These are phyloP conservation scores for Pyrrhosoma nymphula DNA, from an alignment of 2,888 invertebrate species.

Conservation along the genomic window DNA sequence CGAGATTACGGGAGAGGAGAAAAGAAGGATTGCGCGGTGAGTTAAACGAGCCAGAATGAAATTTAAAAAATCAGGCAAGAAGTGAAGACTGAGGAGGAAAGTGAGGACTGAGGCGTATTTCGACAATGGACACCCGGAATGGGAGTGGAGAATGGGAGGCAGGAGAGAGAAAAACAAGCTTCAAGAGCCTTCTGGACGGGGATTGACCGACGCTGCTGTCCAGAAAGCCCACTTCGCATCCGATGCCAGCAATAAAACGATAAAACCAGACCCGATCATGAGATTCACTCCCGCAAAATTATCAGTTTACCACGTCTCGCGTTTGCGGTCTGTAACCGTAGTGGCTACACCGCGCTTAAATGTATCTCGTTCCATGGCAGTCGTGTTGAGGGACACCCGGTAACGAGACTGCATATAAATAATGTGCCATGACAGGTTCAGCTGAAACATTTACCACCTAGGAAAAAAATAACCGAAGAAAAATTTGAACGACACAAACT, in stretches of 20 bases:
- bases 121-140: background rate
- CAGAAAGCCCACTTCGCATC: background rate
- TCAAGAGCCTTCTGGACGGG: background rate
- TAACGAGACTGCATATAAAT: background rate
- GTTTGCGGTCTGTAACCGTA: background rate
- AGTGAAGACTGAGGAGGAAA: background rate
- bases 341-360: background rate
- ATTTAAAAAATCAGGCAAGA: background rate
- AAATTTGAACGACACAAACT: background rate
- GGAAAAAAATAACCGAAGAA: background rate
- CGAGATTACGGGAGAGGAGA: background rate
- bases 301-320: constrained; percentile 7
- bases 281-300: constrained; percentile 12
- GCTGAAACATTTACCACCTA: background rate
- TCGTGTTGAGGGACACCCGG: background rate
- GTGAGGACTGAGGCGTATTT: background rate
- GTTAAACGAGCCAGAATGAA: background rate
- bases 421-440: background rate
- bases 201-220: background rate
- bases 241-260: background rate
- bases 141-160: background rate
- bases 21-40: background rate
- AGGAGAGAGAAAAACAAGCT: background rate
- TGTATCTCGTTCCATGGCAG: background rate
- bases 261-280: constrained; percentile 11